Evolutionary conservation across 2,113 vertebrate genomes (phyloP).

Genomic region (Okapia johnstoni): DNA sequence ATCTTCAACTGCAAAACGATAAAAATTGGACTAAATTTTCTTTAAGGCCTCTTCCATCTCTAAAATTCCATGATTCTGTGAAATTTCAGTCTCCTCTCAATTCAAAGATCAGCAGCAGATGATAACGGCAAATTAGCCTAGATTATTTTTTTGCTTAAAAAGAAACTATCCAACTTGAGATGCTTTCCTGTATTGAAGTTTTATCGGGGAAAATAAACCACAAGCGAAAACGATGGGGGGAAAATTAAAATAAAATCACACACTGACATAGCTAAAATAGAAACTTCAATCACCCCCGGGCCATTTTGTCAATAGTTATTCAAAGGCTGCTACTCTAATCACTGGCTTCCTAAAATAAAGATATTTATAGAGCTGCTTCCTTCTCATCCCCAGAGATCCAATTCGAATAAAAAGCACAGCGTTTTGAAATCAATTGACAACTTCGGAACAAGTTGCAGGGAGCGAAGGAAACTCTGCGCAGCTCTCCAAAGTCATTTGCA

Average conservation of each 20-base stretch:
- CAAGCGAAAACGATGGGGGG: neutral
- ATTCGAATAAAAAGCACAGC: neutral
- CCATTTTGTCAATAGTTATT: slow-evolving; percentile 48
- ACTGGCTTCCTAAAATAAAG: slow-evolving; percentile 36
- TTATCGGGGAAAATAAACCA: neutral
- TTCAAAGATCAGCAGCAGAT: neutral
- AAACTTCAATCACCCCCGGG: slow-evolving; percentile 32
- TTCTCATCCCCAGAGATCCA: neutral
- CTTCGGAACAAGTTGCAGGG: slow-evolving; percentile 42
- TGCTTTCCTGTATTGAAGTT: neutral
- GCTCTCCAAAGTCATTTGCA: neutral
- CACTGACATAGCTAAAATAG: slow-evolving; percentile 23
- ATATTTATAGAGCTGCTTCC: slow-evolving; percentile 26
- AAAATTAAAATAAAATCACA: neutral
- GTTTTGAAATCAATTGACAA: slow-evolving; percentile 32
- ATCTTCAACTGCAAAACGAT: neutral
- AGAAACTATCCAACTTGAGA: neutral
- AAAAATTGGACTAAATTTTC: neutral
- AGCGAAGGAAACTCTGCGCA: neutral
- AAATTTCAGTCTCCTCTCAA: neutral
- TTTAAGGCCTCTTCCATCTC: neutral
- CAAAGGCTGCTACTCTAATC: slow-evolving; percentile 34
- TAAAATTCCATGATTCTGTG: neutral
- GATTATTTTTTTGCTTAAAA: neutral
- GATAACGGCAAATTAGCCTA: neutral